A percentile compares a stretch with the other conserved stretches of the same genome.
Evolutionary conservation across 1,140 invertebrate species (phyloP).

Genomic region (Lordiphosa mommai): DNA sequence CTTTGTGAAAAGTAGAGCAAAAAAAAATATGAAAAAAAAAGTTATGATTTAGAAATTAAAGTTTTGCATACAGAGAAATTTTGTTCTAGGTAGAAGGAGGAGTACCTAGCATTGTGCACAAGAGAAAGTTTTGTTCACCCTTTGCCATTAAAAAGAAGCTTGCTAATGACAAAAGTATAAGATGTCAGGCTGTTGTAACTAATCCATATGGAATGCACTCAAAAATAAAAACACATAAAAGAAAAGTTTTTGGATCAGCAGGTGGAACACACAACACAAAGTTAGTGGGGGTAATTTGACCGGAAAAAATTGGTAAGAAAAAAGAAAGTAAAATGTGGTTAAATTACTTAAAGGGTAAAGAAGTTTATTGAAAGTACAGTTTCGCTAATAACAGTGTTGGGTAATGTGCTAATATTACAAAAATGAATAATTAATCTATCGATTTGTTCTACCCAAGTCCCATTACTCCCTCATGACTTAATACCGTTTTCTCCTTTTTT

Average conservation of each 20-base stretch:
- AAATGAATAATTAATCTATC: too few relatives aligned
- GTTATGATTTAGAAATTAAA: constrained; percentile 74
- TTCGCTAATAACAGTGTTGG: too few relatives aligned
- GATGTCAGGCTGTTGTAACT: constrained; percentile 43
- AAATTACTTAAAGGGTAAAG: too few relatives aligned
- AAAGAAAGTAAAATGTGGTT: too few relatives aligned
- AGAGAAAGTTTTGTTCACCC: constrained; percentile 25
- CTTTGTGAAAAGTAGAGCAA: constrained; percentile 32
- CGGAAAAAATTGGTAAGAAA: too few relatives aligned
- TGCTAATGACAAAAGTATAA: constrained; percentile 61
- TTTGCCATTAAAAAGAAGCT: constrained; percentile 37
- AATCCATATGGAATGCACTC: constrained; percentile 53
- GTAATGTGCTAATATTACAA: too few relatives aligned
- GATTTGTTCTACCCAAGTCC: too few relatives aligned
- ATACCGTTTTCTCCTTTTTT: background rate
- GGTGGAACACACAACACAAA: too few relatives aligned
- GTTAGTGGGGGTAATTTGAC: too few relatives aligned
- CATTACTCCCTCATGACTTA: too few relatives aligned
- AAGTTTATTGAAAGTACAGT: too few relatives aligned
- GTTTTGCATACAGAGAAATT: constrained; percentile 44
- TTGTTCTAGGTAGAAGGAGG: constrained; percentile 15
- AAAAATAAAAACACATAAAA: constrained; percentile 13
- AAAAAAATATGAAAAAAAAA: constrained; percentile 33
- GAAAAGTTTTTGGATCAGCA: constrained; percentile 31
- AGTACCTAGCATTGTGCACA: constrained; percentile 12